A percentile compares a stretch with the other conserved stretches of the same genome.
phyloP scores from a whole-genome alignment of 2,113 vertebrate species.

The Zosterops hypoxanthus region DNA sequence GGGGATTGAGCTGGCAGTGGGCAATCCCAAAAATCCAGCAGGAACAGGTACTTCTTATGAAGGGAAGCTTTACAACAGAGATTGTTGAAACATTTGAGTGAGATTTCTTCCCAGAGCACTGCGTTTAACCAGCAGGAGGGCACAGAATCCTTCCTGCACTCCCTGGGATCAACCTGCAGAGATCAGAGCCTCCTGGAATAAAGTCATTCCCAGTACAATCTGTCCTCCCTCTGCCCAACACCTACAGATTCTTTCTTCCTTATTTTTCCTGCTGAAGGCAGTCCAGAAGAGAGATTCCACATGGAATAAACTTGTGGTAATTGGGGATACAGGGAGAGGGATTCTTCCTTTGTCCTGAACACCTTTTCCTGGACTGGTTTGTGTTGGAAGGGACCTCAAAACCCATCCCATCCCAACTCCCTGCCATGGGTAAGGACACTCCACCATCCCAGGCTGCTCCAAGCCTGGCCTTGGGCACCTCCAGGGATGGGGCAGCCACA shows the following conservation, averaged over 20 bases:
- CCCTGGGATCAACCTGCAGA: not conserved
- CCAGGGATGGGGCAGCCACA: not conserved
- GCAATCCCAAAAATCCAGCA: not conserved
- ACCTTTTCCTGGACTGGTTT: not conserved
- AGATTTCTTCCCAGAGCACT: not conserved
- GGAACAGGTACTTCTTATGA: not conserved
- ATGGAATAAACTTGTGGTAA: not conserved
- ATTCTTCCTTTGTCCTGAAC: not conserved
- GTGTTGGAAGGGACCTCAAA: not conserved
- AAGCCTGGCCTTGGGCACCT: not conserved
- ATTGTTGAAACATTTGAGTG: not conserved
- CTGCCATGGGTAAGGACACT: not conserved
- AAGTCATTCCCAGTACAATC: accelerated
- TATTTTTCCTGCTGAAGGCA: accelerated
- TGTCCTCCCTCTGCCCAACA: not conserved
- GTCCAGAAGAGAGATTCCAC: not conserved
- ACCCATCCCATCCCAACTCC: not conserved
- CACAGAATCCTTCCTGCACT: not conserved
- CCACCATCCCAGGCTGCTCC: not conserved
- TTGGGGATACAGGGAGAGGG: accelerated
- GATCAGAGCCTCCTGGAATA: not conserved
- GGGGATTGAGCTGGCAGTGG: not conserved
- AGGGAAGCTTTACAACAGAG: not conserved
- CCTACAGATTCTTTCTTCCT: not conserved
- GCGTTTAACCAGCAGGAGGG: accelerated